These are phyloP conservation scores for Slavum lentiscoides DNA, from an alignment of 2,888 invertebrate species.

Conservation along the genomic window DNA sequence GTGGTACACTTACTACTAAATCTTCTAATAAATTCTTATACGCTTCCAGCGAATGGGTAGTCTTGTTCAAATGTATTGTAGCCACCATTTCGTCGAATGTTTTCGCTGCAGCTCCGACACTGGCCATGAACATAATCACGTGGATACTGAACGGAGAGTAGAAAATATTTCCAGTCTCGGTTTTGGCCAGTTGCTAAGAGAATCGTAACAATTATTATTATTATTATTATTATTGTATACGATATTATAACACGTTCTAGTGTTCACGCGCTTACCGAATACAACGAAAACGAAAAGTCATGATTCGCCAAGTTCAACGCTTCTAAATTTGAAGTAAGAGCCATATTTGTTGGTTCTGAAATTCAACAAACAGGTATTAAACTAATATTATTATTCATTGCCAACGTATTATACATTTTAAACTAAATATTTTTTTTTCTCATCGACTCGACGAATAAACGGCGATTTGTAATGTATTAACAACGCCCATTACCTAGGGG, in stretches of 20 bases:
- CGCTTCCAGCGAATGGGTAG: slow-evolving; percentile 49
- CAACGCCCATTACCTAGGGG: too few relatives aligned
- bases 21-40: slow-evolving; percentile 55
- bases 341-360: slow-evolving; percentile 39
- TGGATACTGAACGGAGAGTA: slow-evolving; percentile 64
- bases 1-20: slow-evolving; percentile 55
- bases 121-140: slow-evolving; percentile 61
- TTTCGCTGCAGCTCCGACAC: slow-evolving; percentile 55
- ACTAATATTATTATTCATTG: too few relatives aligned
- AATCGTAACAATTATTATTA: not conserved
- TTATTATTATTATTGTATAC: too few relatives aligned
- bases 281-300: slow-evolving; percentile 47
- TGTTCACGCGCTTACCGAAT: slow-evolving; percentile 4
- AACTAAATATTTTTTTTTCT: too few relatives aligned
- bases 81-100: slow-evolving; percentile 56
- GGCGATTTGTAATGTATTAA: too few relatives aligned
- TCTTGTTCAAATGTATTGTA: slow-evolving; percentile 52
- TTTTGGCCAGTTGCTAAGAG: slow-evolving; percentile 35
- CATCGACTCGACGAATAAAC: too few relatives aligned
- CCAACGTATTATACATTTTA: too few relatives aligned
- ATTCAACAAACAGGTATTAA: not conserved
- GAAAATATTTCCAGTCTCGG: slow-evolving; percentile 56
- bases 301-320: slow-evolving; percentile 36
- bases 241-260: not conserved
- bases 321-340: not conserved